These are phyloP conservation scores for Ivindomyrus marchei DNA, from an alignment of 2,113 vertebrate genomes.

Conservation along the genomic window DNA sequence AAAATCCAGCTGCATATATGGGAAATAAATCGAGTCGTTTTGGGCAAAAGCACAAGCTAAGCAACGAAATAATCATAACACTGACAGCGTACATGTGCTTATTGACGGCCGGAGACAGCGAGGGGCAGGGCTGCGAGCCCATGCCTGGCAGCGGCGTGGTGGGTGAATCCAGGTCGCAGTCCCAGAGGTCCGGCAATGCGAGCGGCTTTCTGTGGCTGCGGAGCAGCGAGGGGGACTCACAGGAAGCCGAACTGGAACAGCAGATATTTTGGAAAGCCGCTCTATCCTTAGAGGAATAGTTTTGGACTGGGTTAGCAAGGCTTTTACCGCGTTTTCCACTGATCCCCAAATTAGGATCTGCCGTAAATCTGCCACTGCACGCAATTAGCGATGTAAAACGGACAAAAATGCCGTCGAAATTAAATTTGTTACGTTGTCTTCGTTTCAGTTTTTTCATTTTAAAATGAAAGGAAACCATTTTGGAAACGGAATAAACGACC, in stretches of 20 bases:
- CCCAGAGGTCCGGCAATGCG: neutral
- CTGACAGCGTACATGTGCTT: neutral
- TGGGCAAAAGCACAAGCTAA: neutral
- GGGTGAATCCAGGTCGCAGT: constrained; percentile 10
- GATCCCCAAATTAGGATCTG: neutral
- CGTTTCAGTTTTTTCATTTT: neutral
- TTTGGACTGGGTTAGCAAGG: neutral
- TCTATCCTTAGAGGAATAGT: neutral
- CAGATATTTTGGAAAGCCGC: constrained; percentile 2
- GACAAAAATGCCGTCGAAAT: neutral
- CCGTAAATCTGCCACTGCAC: neutral
- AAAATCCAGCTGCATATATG: neutral
- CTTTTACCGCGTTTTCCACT: neutral
- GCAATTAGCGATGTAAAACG: neutral
- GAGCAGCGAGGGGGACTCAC: neutral
- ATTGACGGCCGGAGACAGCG: neutral
- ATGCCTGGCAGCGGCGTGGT: neutral
- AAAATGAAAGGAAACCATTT: neutral
- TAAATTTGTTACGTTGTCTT: neutral
- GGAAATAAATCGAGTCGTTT: neutral
- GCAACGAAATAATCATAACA: neutral
- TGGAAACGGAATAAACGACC: neutral
- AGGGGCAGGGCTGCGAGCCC: neutral
- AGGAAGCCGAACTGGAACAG: neutral
- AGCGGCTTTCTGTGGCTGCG: neutral